Base-by-base conservation (phyloP, 2,797 vertebrate species). In the Taeniopygia guttata region DNA sequence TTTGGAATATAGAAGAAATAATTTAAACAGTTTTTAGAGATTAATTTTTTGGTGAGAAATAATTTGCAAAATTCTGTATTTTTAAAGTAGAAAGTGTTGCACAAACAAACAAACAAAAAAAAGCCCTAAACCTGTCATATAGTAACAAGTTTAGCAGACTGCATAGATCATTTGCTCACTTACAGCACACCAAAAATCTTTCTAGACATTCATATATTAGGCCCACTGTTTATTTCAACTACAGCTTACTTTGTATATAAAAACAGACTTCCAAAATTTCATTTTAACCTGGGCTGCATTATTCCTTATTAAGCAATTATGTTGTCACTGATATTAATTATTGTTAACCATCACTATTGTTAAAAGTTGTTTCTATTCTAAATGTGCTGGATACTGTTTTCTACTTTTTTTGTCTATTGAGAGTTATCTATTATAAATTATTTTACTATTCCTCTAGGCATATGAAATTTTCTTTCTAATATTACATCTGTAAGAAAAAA, bases 91-190 rank as follows among this genome's bases (percentile, higher is more conserved):
- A 3, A 42, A 40, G 4, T 30, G 5, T 58, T 69, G 34, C 5
- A 20, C 3, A 38, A 79, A 42, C 5, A 4, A 0, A 38, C 11
- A 40, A 40, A 13, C 11, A 40, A 13, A 40, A 78, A 77, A 81
- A 52, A 5, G 0, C 0, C 2, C 9, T 58, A 13, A 43, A 13
- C 9, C 20, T 15, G 4, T 52, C 1, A 56, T n/a, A 38, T 38
- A 58, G 23, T 29, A n/a, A 17, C n/a, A n/a, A 49, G 6, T 68
- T 68, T 36, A 79, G 29, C 18, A 67, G 32, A 49, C 6, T 30
- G 12, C 9, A 60, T 16, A 18, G 15, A 26, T 75, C 52, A 42
- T 34, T 73, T 70, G 1, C 9, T 63, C 5, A 30, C 11, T 63
- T 77, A 8, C 7, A 72, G 11, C 7, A 38, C 5, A 73, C 5